These are phyloP conservation scores for Nipponia nippon DNA, from an alignment of 2,113 vertebrate genomes.

Conservation along the genomic window DNA sequence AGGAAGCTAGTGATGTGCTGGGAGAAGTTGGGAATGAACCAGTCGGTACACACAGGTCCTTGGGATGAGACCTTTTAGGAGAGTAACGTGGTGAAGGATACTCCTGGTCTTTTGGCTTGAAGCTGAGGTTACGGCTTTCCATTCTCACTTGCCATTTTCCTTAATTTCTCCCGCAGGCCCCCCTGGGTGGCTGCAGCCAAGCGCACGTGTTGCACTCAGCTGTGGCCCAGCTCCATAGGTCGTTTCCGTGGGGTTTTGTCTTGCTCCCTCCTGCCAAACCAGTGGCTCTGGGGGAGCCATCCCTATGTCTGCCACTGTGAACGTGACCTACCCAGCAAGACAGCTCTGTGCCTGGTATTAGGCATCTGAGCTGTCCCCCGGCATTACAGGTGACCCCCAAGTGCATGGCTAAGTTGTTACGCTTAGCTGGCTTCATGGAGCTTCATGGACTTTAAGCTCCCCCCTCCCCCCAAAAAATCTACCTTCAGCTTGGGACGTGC, in stretches of 20 bases:
- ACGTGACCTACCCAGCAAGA: not conserved
- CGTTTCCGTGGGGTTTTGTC: not conserved
- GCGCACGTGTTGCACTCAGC: not conserved
- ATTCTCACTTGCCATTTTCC: not conserved
- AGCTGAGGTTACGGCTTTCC: not conserved
- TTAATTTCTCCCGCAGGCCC: not conserved
- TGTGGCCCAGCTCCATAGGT: not conserved
- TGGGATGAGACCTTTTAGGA: not conserved
- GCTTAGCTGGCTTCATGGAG: not conserved
- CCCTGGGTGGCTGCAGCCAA: not conserved
- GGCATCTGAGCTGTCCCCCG: not conserved
- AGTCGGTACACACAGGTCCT: not conserved
- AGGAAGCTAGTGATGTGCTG: not conserved
- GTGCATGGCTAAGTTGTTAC: not conserved
- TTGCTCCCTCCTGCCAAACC: not conserved
- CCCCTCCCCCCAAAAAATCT: not conserved
- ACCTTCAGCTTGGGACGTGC: not conserved
- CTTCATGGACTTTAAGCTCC: not conserved
- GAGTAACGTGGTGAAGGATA: rapidly evolving
- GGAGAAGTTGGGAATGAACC: not conserved
- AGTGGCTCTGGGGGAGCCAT: not conserved
- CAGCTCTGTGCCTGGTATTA: rapidly evolving
- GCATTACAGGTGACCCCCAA: not conserved
- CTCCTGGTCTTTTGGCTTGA: not conserved
- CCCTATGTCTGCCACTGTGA: not conserved